A percentile compares a stretch with the other conserved stretches of the same genome.
phyloP scores from a whole-genome alignment of 2,797 vertebrate genomes.

The Pipistrellus kuhlii region DNA sequence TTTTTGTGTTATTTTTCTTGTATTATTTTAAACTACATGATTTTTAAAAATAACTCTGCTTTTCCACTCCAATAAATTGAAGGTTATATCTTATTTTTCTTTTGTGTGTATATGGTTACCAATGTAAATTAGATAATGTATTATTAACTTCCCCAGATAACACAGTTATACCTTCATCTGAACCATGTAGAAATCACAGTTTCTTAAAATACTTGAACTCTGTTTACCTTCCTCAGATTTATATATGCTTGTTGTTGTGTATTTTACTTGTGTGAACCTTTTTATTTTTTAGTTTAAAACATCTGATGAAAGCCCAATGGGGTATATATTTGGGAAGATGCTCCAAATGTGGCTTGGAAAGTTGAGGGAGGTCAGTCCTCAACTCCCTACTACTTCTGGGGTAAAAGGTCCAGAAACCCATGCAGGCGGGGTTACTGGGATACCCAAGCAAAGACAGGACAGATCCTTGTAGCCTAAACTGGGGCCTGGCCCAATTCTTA shows the following conservation, averaged over 20 bases:
- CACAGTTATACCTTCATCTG: neutral
- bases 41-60: neutral
- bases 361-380: neutral
- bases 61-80: neutral
- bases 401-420: neutral
- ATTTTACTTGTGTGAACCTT: conserved; percentile 27
- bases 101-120: neutral
- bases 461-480: neutral
- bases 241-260: neutral
- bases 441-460: neutral
- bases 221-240: neutral
- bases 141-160: conserved; percentile 37
- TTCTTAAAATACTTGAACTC: conserved; percentile 30
- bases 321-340: neutral
- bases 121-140: conserved; percentile 40
- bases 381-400: neutral
- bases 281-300: neutral
- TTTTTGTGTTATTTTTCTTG: conserved; percentile 39
- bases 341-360: neutral
- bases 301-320: neutral
- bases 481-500: fast-evolving
- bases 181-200: neutral
- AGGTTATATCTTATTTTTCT: conserved; percentile 22
- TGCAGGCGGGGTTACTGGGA: neutral
- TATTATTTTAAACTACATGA: conserved; percentile 49